Percentiles rank a stretch among this genome's conserved stretches.
phyloP scores from a whole-genome alignment of 2,113 vertebrate species.

The Notiomystis cincta region DNA sequence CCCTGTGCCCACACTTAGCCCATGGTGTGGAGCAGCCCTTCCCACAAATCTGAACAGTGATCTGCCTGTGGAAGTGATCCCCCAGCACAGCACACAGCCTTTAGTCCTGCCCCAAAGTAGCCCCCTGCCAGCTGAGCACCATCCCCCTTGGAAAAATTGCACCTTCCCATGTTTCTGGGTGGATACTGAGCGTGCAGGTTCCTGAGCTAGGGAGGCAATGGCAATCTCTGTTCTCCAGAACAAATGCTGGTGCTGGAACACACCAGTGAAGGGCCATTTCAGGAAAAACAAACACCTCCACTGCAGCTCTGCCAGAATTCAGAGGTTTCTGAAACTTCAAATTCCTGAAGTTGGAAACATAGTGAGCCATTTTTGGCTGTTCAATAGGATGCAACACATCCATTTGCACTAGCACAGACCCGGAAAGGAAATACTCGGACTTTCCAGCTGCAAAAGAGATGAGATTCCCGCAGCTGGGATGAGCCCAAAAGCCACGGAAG shows the following conservation, averaged over 20 bases:
- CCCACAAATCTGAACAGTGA: background rate
- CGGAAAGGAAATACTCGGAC: background rate
- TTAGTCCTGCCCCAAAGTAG: rapidly evolving
- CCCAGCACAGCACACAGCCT: rapidly evolving
- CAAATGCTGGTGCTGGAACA: background rate
- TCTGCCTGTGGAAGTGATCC: background rate
- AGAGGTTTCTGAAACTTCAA: background rate
- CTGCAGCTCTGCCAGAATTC: background rate
- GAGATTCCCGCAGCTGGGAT: background rate
- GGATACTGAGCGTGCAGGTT: rapidly evolving
- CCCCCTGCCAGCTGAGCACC: background rate
- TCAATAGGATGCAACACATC: background rate
- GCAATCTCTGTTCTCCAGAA: background rate
- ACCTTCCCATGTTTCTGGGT: background rate
- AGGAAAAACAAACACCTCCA: background rate
- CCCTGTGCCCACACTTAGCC: background rate
- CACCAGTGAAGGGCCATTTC: background rate
- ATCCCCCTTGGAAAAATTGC: rapidly evolving
- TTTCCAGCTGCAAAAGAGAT: background rate
- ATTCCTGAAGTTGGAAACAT: background rate
- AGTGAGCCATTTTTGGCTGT: background rate
- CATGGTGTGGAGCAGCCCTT: background rate
- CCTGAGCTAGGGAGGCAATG: background rate
- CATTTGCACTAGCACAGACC: rapidly evolving
- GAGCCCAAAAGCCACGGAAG: background rate